Conservation (phyloP, 1,140 invertebrate genomes). For the Solenopsis invicta region DNA sequence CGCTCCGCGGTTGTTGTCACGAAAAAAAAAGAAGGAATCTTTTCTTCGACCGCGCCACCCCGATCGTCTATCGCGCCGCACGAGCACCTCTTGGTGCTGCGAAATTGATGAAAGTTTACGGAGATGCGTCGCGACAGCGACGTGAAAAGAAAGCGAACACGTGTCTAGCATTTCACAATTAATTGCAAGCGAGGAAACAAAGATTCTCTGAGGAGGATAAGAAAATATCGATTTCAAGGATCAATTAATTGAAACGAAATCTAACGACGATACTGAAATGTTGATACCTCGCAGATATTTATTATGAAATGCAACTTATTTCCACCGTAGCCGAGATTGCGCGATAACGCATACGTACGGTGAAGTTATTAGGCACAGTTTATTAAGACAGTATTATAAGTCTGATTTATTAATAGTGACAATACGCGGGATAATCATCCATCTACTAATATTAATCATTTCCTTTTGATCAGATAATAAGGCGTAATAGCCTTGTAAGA, state of each 20-base stretch:
- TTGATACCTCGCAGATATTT: background rate
- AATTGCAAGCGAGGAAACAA: background rate
- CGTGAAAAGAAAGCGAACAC: background rate
- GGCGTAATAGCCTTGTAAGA: constrained; percentile 31
- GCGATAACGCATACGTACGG: constrained; percentile 4
- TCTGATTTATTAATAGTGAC: constrained; percentile 48
- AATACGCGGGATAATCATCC: constrained; percentile 14
- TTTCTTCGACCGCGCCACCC: background rate
- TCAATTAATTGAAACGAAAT: background rate
- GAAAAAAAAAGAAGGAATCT: background rate
- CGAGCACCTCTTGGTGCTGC: too few relatives aligned
- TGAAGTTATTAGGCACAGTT: constrained; percentile 11
- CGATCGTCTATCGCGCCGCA: background rate
- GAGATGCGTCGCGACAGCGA: background rate
- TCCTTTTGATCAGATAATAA: constrained; percentile 14
- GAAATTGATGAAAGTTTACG: background rate
- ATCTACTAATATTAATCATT: constrained; percentile 46
- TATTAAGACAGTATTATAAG: constrained; percentile 38
- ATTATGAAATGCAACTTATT: background rate
- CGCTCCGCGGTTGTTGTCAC: background rate
- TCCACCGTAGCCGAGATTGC: background rate
- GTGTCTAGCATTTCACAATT: background rate
- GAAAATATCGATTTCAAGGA: background rate
- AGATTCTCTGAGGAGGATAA: background rate
- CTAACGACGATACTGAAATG: background rate